Conservation (phyloP, 2,888 invertebrate species). For the Limnephilus marmoratus region DNA sequence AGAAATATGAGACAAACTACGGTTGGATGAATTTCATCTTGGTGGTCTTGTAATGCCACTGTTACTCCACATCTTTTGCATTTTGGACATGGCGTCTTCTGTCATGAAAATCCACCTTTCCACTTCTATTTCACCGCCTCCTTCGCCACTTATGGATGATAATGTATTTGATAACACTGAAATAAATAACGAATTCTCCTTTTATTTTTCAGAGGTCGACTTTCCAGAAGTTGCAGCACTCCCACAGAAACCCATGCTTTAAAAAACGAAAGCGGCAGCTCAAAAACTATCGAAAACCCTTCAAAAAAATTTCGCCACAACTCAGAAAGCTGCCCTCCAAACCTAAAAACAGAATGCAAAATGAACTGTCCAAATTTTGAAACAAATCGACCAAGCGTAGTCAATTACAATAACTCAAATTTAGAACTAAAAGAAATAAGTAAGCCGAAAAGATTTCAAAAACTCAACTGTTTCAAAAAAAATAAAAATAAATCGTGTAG, state of each 20-base stretch:
- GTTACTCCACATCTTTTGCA: no score
- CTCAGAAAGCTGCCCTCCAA: not conserved
- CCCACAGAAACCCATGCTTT: constrained; percentile 10
- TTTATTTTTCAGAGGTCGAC: constrained; percentile 22
- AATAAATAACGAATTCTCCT: not conserved
- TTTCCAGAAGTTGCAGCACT: constrained; percentile 46
- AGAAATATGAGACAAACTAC: no score
- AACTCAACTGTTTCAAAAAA: constrained; percentile 10
- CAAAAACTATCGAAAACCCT: not conserved
- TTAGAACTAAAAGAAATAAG: not conserved
- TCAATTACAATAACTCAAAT: not conserved
- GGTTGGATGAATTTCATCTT: no score
- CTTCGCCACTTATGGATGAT: no score
- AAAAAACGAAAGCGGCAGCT: not conserved
- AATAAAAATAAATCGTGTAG: not conserved
- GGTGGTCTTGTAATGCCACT: no score
- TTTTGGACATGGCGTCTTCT: no score
- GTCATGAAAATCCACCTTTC: no score
- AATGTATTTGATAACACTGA: no score
- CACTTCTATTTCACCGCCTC: no score
- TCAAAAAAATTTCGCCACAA: constrained; percentile 14
- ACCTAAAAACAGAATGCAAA: not conserved
- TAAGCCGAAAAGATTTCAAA: not conserved
- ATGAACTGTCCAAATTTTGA: not conserved
- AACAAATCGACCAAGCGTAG: not conserved